Conservation (phyloP, 30 jellyfish, hydroid and myxozoan species). For the Chironex yamaguchii region DNA sequence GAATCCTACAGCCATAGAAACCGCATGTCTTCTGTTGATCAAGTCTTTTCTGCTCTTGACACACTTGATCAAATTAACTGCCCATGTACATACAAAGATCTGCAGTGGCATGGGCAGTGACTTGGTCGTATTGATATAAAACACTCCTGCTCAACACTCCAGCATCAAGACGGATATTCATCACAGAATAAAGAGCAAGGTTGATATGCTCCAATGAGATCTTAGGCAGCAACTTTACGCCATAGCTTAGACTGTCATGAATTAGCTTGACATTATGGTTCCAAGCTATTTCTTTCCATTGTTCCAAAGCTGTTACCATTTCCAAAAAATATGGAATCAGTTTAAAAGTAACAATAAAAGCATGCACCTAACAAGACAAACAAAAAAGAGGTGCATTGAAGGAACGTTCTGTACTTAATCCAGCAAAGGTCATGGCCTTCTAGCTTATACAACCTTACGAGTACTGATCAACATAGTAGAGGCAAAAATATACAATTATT, state of each 20-base stretch:
- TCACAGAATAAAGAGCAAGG: conserved; percentile 23
- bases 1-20: not conserved
- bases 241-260: conserved; percentile 22
- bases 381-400: too few species aligned
- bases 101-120: conserved; percentile 53
- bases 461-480: too few species aligned
- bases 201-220: conserved; percentile 26
- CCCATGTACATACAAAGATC: conserved; percentile 49
- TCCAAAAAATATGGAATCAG: too few species aligned
- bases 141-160: conserved; percentile 38
- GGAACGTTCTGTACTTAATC: too few species aligned
- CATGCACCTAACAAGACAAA: too few species aligned
- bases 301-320: too few species aligned
- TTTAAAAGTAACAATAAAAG: too few species aligned
- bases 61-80: conserved; percentile 35
- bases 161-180: conserved; percentile 72
- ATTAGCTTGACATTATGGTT: not conserved
- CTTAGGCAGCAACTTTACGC: conserved; percentile 14
- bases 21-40: not conserved
- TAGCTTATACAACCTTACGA: too few species aligned
- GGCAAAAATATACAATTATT: too few species aligned
- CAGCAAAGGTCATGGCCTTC: too few species aligned
- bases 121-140: conserved; percentile 34
- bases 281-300: not conserved
- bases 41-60: too few species aligned